Evolutionary conservation across 92 coral and sea anemone genomes (phyloP).

Genomic region (Epizoanthus scotinus): DNA sequence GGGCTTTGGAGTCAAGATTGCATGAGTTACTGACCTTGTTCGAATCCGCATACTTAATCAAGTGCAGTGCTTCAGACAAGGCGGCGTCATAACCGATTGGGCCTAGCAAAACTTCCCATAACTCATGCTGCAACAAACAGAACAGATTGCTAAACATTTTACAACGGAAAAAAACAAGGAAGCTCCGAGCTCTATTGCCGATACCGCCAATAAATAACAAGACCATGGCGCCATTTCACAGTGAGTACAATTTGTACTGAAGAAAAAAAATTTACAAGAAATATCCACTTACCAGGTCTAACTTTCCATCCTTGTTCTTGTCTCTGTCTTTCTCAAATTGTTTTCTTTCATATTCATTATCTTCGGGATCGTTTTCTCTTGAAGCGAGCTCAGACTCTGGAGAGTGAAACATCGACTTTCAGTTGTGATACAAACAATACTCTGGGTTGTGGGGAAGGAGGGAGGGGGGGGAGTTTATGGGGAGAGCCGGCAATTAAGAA

Average conservation of each 20-base stretch:
- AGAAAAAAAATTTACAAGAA: neutral
- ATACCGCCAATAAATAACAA: too few species aligned
- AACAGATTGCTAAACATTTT: neutral
- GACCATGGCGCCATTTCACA: too few species aligned
- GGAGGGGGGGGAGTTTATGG: too few species aligned
- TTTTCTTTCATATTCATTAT: slow-evolving; percentile 35
- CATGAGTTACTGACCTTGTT: slow-evolving; percentile 34
- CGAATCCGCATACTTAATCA: slow-evolving; percentile 42
- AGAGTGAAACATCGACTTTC: neutral
- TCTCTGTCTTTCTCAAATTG: slow-evolving; percentile 37
- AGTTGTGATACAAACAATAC: neutral
- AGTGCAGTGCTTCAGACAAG: slow-evolving; percentile 45
- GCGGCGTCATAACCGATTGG: slow-evolving; percentile 42
- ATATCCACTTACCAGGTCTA: slow-evolving; percentile 35
- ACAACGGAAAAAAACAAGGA: too few species aligned
- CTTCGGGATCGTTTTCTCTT: slow-evolving; percentile 39
- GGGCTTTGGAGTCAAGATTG: too few species aligned
- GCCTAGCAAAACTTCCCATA: slow-evolving; percentile 23
- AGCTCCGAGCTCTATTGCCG: too few species aligned
- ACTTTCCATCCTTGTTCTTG: slow-evolving; percentile 53
- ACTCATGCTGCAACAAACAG: slow-evolving; percentile 16
- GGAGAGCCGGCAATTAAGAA: too few species aligned
- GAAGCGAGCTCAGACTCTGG: slow-evolving; percentile 9
- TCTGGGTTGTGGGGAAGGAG: too few species aligned
- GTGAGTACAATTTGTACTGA: neutral